Evolutionary conservation across 2,797 vertebrate genomes (phyloP).

Genomic region (Strix occidentalis): DNA sequence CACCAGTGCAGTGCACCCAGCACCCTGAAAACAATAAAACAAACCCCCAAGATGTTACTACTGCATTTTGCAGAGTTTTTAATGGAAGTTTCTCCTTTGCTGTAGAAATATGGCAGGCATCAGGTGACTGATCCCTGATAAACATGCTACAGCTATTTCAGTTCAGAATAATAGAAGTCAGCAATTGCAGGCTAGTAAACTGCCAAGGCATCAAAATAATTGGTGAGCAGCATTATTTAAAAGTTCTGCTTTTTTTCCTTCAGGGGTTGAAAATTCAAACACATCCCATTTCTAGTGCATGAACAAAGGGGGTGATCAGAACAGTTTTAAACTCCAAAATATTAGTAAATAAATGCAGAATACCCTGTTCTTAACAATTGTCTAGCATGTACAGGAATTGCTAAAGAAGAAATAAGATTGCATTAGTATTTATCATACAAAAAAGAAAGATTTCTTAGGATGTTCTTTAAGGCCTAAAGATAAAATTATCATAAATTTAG

Average conservation of each 20-base stretch:
- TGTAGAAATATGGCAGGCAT: too few species aligned
- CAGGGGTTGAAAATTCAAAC: neutral
- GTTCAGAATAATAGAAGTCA: neutral
- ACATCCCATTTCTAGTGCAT: neutral
- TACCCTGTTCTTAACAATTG: neutral
- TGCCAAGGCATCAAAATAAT: neutral
- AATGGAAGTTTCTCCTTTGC: too few species aligned
- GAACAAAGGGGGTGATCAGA: neutral
- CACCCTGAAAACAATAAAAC: conserved; percentile 78
- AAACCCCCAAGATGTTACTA: too few species aligned
- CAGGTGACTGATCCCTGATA: too few species aligned
- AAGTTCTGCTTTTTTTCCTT: neutral
- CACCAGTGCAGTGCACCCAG: conserved; percentile 96
- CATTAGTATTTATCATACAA: neutral
- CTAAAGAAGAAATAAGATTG: neutral
- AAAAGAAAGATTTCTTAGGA: neutral
- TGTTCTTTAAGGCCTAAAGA: neutral
- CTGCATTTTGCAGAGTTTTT: too few species aligned
- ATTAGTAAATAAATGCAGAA: neutral
- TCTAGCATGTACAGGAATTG: neutral
- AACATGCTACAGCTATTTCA: neutral
- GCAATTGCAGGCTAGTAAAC: neutral
- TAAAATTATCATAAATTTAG: neutral
- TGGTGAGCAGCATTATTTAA: neutral
- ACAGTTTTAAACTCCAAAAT: neutral